phyloP scores from a whole-genome alignment of 2,888 invertebrate species.

The Rhimphoctona megacephalus region DNA sequence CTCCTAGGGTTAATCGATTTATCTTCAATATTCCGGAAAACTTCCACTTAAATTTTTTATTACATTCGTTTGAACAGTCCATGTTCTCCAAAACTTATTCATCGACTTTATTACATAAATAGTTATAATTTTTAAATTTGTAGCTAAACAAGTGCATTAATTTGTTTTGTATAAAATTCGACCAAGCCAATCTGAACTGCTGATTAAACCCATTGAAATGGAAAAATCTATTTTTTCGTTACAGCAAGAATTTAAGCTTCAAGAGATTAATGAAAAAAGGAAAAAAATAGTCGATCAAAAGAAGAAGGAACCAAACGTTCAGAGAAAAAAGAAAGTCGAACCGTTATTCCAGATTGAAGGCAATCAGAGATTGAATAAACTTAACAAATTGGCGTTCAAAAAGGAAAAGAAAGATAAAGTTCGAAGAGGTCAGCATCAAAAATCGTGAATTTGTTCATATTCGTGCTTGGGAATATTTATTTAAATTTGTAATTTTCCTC shows the following conservation, averaged over 20 bases:
- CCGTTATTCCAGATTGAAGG: conserved; percentile 90
- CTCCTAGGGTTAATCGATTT: background rate
- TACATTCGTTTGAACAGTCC: background rate
- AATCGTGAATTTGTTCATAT: conserved; percentile 22
- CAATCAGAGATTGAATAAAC: conserved; percentile 87
- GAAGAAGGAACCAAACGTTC: conserved; percentile 72
- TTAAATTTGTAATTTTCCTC: conserved; percentile 38
- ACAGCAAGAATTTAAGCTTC: conserved; percentile 77
- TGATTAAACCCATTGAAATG: background rate
- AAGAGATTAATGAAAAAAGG: conserved; percentile 76
- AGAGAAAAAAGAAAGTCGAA: conserved; percentile 86
- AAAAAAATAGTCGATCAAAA: conserved; percentile 80
- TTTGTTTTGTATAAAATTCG: background rate
- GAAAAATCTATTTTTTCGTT: background rate
- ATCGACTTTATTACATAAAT: background rate
- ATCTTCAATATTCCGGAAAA: background rate
- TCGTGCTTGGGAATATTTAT: background rate
- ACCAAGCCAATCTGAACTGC: background rate
- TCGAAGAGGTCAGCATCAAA: conserved; percentile 48
- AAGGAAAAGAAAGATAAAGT: conserved; percentile 88
- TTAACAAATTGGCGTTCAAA: conserved; percentile 88
- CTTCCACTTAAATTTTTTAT: conserved; percentile 60
- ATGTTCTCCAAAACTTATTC: background rate
- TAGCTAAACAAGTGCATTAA: background rate
- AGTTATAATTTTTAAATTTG: background rate